phyloP scores from a whole-genome alignment of 2,113 vertebrate species.

The Accipiter cooperii region DNA sequence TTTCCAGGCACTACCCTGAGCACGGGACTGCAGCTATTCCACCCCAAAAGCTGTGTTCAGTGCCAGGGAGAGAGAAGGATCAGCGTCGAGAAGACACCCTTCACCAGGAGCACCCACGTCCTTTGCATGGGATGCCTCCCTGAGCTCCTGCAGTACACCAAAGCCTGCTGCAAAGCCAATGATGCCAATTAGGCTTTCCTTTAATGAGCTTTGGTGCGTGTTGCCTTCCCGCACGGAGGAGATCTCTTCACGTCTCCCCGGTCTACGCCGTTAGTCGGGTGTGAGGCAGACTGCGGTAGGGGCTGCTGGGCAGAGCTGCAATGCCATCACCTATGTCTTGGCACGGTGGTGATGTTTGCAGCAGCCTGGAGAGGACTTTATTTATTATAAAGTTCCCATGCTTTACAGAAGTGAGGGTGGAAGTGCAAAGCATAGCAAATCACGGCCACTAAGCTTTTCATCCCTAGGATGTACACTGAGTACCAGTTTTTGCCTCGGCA shows the following conservation, averaged over 20 bases:
- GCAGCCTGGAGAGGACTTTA: not conserved
- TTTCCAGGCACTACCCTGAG: not conserved
- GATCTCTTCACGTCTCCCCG: rapidly evolving
- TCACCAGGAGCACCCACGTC: not conserved
- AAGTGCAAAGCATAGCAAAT: not conserved
- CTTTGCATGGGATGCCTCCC: not conserved
- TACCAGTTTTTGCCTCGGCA: not conserved
- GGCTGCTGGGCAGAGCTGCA: not conserved
- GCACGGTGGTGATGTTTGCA: not conserved
- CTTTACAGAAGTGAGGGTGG: not conserved
- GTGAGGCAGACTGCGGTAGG: not conserved
- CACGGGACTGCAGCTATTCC: rapidly evolving
- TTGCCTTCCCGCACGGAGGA: not conserved
- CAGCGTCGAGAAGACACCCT: not conserved
- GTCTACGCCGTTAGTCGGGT: rapidly evolving
- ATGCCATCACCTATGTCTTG: rapidly evolving
- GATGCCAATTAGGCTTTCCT: not conserved
- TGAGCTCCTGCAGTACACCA: not conserved
- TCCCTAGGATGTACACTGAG: not conserved
- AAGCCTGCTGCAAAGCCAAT: not conserved
- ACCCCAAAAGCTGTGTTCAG: not conserved
- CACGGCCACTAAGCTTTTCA: not conserved
- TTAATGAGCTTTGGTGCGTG: not conserved
- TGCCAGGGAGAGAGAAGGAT: not conserved
- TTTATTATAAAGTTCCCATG: not conserved